Base-by-base conservation (phyloP, 2,888 invertebrate genomes). In the Leptopilina syphax region DNA sequence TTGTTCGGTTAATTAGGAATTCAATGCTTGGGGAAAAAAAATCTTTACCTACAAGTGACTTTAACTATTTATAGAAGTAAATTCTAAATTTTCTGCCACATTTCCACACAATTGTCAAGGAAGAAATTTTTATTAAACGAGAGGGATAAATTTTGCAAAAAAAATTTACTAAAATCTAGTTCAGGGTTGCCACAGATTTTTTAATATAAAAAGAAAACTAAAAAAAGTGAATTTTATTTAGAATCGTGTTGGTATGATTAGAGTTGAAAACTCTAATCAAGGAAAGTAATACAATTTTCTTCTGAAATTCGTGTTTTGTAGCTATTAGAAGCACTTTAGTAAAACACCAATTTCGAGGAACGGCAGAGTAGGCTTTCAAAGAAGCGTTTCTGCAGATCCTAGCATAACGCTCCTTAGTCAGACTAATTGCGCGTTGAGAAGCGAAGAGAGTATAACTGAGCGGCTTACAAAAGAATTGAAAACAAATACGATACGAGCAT, bases 401-500 rank as follows among this genome's bases (percentile, higher is more conserved):
- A 63, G 63, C 24, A 44, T 50, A 63, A 63, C 24, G 63, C 63
- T 63, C 63, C 63, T 63, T 63, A 63, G 63, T n/a, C 63, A 63
- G 63, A 63, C 63, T 63, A 63, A 63, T 63, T 63, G 63, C 24
- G 63, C 18, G 18, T 63, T 63, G 63, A 63, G 63, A 13, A 24
- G 18, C 18, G 18, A 18, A n/a, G 18, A 60, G n/a, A 34, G 34
- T 34, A 34, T 34, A 34, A 34, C 34, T 7, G 1, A n/a, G 60
- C n/a, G n/a, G 18, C 60, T 60, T 18, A 60, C 60, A 60, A 60
- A 60, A 60, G 50, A 50, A 50, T 50, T 63, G 63, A n/a, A 63
- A 63, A 63, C 63, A 63, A 63, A 63, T 63, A 60, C 60, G 13
- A 60, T 60, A 63, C 63, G 24, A 63, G 63, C 18, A 63, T 63